A percentile compares a stretch with the other conserved stretches of the same genome.
These are phyloP conservation scores for Cephonodes hylas DNA, from an alignment of 2,888 invertebrate genomes.

Conservation along the genomic window DNA sequence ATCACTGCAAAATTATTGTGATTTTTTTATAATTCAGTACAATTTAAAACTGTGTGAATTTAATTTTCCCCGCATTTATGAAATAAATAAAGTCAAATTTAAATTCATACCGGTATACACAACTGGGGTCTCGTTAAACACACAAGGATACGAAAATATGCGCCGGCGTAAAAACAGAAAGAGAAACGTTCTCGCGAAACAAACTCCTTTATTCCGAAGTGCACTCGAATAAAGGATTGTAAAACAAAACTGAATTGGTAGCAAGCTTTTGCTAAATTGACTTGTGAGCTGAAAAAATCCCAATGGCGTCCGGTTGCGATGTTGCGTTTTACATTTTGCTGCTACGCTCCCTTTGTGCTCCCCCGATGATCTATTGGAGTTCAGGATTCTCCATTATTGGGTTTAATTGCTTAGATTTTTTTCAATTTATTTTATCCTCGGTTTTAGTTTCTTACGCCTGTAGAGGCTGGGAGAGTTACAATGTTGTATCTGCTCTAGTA, in stretches of 20 bases:
- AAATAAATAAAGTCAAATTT: too few species aligned
- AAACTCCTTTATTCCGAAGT: conserved; percentile 3
- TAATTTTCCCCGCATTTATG: too few species aligned
- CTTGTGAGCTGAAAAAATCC: conserved; percentile 3
- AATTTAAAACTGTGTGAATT: too few species aligned
- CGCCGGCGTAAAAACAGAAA: neutral
- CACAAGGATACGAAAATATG: neutral
- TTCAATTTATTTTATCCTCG: too few species aligned
- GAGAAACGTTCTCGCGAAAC: neutral
- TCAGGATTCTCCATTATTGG: neutral
- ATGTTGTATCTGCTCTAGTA: too few species aligned
- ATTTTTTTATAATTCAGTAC: too few species aligned
- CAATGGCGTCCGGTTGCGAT: neutral
- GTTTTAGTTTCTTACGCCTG: too few species aligned
- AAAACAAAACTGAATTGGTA: conserved; percentile 8
- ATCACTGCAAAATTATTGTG: too few species aligned
- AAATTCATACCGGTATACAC: too few species aligned
- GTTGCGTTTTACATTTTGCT: neutral
- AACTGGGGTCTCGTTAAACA: too few species aligned
- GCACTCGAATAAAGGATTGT: conserved; percentile 9
- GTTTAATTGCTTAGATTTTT: neutral
- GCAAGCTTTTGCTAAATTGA: conserved; percentile 7
- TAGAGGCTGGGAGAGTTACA: too few species aligned
- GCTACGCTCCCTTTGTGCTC: neutral
- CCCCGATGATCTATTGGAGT: neutral